These are phyloP conservation scores for Leucophenga maculata DNA, from an alignment of 2,888 invertebrate genomes.

Conservation along the genomic window DNA sequence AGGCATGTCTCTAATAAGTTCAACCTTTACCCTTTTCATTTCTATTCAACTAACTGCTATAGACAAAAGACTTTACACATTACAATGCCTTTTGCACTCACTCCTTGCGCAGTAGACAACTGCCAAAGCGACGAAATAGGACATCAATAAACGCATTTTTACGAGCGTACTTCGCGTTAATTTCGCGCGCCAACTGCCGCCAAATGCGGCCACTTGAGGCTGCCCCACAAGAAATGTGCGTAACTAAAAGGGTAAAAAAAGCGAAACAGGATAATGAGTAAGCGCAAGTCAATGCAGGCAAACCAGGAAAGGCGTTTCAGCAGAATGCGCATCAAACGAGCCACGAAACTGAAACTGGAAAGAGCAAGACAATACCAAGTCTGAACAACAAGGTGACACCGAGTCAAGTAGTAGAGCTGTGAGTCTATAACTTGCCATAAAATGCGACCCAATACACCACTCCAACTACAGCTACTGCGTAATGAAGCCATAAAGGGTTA, in stretches of 20 bases:
- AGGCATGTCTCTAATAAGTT: not conserved
- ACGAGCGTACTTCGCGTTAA: slow-evolving; percentile 57
- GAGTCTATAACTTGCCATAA: slow-evolving; percentile 17
- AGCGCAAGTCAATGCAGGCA: not conserved
- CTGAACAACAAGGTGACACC: slow-evolving; percentile 26
- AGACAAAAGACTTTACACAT: slow-evolving; percentile 48
- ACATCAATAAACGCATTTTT: slow-evolving; percentile 67
- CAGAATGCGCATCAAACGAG: slow-evolving; percentile 36
- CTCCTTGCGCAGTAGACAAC: slow-evolving; percentile 21
- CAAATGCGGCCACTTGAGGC: slow-evolving; percentile 16
- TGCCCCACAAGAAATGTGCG: not conserved
- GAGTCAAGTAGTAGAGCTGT: not conserved
- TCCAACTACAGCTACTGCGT: slow-evolving; percentile 34
- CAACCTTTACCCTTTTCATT: not conserved
- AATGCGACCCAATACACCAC: slow-evolving; percentile 24
- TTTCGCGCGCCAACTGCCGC: slow-evolving; percentile 40
- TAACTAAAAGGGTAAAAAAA: slow-evolving; percentile 5
- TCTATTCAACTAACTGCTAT: slow-evolving; percentile 30
- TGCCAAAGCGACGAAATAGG: slow-evolving; percentile 35
- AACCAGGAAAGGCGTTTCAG: not conserved
- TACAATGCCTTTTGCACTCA: slow-evolving; percentile 27
- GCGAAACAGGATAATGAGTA: not conserved
- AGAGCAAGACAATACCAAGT: not conserved
- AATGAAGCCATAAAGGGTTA: slow-evolving; percentile 54
- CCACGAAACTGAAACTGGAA: slow-evolving; percentile 22